phyloP scores from a whole-genome alignment of 2,797 vertebrate genomes.

The Neosilurus mollespiculum region DNA sequence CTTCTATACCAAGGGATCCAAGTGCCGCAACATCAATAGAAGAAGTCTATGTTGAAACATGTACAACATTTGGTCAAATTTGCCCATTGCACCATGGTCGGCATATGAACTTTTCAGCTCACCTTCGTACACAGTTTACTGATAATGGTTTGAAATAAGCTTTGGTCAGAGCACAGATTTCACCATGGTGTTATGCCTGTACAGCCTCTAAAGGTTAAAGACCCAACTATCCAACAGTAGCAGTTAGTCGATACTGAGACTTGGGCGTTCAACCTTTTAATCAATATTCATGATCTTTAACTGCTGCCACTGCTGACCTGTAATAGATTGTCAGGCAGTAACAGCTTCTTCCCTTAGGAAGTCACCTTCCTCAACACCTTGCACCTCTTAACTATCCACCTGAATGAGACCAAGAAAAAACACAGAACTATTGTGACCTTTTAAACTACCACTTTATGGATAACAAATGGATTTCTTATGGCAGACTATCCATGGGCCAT shows the following conservation, averaged over 20 bases:
- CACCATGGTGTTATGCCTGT: not conserved
- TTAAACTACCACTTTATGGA: not conserved
- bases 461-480: not conserved
- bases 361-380: not conserved
- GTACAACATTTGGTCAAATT: too few species aligned
- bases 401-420: not conserved
- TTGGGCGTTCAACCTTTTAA: not conserved
- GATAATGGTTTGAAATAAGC: not conserved
- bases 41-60: too few species aligned
- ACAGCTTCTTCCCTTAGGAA: not conserved
- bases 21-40: too few species aligned
- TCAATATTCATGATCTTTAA: not conserved
- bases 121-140: not conserved
- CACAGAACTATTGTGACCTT: not conserved
- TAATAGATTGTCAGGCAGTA: not conserved
- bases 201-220: not conserved
- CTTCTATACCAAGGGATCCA: too few species aligned
- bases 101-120: too few species aligned
- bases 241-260: slow-evolving; percentile 10
- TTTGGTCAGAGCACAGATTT: not conserved
- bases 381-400: too few species aligned
- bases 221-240: not conserved
- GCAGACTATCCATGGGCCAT: not conserved
- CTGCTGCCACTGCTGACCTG: slow-evolving; percentile 3
- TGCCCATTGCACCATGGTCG: too few species aligned